phyloP scores from a whole-genome alignment of 2,888 invertebrate species.

The Nysson spinosus region DNA sequence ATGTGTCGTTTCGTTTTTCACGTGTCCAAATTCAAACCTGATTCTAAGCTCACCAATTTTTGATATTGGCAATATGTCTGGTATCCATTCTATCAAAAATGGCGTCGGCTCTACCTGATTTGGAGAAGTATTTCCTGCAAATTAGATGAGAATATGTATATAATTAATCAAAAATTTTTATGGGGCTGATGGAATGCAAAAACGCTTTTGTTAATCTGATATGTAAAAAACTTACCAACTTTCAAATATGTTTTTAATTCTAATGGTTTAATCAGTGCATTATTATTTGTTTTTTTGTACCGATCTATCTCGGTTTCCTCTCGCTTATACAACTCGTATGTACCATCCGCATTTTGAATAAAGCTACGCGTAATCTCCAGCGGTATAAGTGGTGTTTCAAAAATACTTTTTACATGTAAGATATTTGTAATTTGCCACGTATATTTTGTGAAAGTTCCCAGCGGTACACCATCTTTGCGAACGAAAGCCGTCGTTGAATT shows the following conservation, averaged over 20 bases:
- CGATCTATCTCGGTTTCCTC: slow-evolving; percentile 75
- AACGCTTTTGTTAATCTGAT: slow-evolving; percentile 3
- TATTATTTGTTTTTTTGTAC: slow-evolving; percentile 74
- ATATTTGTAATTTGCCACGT: slow-evolving; percentile 86
- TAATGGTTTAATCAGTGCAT: slow-evolving; percentile 79
- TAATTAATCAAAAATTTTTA: background rate
- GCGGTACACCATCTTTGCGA: slow-evolving; percentile 81
- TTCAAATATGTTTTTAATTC: slow-evolving; percentile 82
- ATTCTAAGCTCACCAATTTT: slow-evolving; percentile 86
- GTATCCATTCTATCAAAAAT: slow-evolving; percentile 88
- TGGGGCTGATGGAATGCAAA: background rate
- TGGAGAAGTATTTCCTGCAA: slow-evolving; percentile 75
- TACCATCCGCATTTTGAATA: slow-evolving; percentile 81
- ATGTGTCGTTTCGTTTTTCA: slow-evolving; percentile 78
- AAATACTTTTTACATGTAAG: slow-evolving; percentile 85
- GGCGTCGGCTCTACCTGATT: slow-evolving; percentile 82
- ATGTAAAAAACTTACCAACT: slow-evolving; percentile 79
- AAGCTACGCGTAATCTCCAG: slow-evolving; percentile 83
- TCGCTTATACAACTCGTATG: slow-evolving; percentile 78
- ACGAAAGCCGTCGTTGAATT: slow-evolving; percentile 82
- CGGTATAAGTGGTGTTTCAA: slow-evolving; percentile 83
- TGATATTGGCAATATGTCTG: slow-evolving; percentile 83
- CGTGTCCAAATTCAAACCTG: slow-evolving; percentile 85
- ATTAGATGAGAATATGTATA: slow-evolving; percentile 9
- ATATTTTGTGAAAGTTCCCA: slow-evolving; percentile 84